Percentiles rank a stretch among this genome's conserved stretches.
Evolutionary conservation across 2,888 invertebrate species (phyloP).

Genomic region (Lasioglossum morio): DNA sequence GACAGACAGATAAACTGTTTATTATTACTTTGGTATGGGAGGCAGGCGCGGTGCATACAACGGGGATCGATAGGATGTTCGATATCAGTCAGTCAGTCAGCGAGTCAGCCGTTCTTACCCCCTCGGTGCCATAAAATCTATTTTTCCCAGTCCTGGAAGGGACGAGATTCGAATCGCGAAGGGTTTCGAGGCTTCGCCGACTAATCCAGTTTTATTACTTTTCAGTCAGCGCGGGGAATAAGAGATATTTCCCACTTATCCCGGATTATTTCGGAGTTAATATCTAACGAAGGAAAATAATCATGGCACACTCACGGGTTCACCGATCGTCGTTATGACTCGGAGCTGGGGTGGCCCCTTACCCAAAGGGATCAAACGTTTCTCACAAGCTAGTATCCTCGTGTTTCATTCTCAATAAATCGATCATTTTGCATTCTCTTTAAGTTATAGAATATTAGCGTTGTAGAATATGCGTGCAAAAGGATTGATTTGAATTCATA

Average conservation of each 20-base stretch:
- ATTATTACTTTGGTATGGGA: conserved; percentile 74
- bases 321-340: conserved; percentile 25
- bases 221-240: conserved; percentile 65
- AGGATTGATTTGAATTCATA: no score
- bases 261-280: conserved; percentile 67
- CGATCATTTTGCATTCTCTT: background rate
- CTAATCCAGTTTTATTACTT: conserved; percentile 75
- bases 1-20: conserved; percentile 79
- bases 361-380: background rate
- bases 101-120: conserved; percentile 65
- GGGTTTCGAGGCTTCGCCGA: conserved; percentile 59
- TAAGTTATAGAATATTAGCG: background rate
- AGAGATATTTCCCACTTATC: conserved; percentile 69
- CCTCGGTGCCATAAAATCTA: conserved; percentile 67
- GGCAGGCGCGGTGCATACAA: conserved; percentile 14
- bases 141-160: conserved; percentile 66
- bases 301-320: conserved; percentile 39
- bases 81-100: conserved; percentile 74
- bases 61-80: conserved; percentile 44
- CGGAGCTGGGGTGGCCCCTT: background rate
- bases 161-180: conserved; percentile 60
- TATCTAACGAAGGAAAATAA: conserved; percentile 69
- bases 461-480: no score
- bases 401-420: background rate
- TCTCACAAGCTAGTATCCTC: background rate